These are phyloP conservation scores for Hypomecis punctinalis DNA, from an alignment of 2,888 invertebrate species.

Conservation along the genomic window DNA sequence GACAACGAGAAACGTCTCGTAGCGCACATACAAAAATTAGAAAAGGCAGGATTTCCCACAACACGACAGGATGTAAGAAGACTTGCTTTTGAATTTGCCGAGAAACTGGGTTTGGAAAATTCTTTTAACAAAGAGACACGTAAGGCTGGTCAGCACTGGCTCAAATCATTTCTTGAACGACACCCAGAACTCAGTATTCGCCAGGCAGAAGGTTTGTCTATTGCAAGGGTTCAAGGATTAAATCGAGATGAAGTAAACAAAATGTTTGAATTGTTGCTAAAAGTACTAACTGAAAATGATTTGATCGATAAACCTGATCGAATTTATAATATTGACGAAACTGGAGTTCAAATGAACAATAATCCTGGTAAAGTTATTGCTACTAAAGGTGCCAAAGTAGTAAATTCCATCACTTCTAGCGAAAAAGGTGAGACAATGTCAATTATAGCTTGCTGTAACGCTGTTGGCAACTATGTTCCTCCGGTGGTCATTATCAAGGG, in stretches of 20 bases:
- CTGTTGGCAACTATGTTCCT: constrained; percentile 46
- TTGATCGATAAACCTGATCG: constrained; percentile 45
- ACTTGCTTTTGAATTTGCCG: constrained; percentile 49
- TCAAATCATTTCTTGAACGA: constrained; percentile 36
- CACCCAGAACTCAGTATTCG: constrained; percentile 36
- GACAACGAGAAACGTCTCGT: constrained; percentile 44
- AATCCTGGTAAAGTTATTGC: constrained; percentile 57
- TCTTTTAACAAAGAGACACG: constrained; percentile 45
- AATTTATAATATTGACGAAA: constrained; percentile 61
- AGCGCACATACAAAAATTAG: constrained; percentile 42
- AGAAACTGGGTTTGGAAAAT: constrained; percentile 44
- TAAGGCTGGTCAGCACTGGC: constrained; percentile 48
- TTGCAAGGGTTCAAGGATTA: constrained; percentile 45
- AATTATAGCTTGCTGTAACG: constrained; percentile 57
- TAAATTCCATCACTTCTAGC: constrained; percentile 27
- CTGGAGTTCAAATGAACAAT: constrained; percentile 58
- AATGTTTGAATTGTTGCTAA: constrained; percentile 45
- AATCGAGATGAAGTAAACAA: constrained; percentile 47
- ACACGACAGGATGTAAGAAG: constrained; percentile 41
- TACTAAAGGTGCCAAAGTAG: constrained; percentile 50
- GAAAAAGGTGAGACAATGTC: constrained; percentile 54
- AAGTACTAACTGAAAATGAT: constrained; percentile 46
- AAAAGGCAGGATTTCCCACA: constrained; percentile 43
- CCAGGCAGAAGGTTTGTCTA: constrained; percentile 49
- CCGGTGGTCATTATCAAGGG: constrained; percentile 37